Conservation (phyloP, 1,140 invertebrate species). For the Euborellia annulipes region DNA sequence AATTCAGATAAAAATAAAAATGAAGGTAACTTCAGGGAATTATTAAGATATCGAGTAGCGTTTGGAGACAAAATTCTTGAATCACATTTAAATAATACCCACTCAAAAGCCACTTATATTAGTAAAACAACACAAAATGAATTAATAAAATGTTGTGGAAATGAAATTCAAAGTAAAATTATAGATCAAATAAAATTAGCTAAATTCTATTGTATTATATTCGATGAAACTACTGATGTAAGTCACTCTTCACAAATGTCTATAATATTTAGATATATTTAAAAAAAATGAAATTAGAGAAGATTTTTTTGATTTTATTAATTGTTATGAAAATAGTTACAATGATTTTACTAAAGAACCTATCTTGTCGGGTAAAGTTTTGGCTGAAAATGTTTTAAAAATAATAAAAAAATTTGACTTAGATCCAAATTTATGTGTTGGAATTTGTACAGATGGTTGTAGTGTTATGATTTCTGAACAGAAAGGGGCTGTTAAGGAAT, state of each 20-base stretch:
- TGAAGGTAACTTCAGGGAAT: constrained; percentile 16
- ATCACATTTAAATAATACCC: constrained; percentile 10
- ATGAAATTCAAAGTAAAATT: constrained; percentile 13
- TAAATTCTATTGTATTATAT: constrained; percentile 11
- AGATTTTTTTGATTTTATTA: constrained; percentile 16
- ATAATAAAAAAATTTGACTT: constrained; percentile 14
- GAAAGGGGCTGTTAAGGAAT: constrained; percentile 14
- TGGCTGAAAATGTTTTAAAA: constrained; percentile 13
- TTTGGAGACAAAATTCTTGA: constrained; percentile 12
- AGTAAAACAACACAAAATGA: constrained; percentile 17
- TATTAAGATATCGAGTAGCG: constrained; percentile 13
- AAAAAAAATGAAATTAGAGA: constrained; percentile 11
- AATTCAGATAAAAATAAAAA: constrained; percentile 2
- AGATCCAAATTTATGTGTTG: constrained; percentile 14
- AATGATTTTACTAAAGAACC: constrained; percentile 10
- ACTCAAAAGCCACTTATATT: constrained; percentile 11
- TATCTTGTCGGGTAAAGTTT: constrained; percentile 12
- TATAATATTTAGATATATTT: constrained; percentile 14
- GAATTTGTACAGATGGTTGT: constrained; percentile 18
- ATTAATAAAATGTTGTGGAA: constrained; percentile 11
- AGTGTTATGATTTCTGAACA: constrained; percentile 17
- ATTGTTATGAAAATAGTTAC: neutral
- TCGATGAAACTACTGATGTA: constrained; percentile 15
- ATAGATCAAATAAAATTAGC: constrained; percentile 5
- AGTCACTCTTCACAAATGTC: constrained; percentile 11